These are phyloP conservation scores for Dermatophagoides farinae DNA, from an alignment of 1,140 invertebrate genomes.

Conservation along the genomic window DNA sequence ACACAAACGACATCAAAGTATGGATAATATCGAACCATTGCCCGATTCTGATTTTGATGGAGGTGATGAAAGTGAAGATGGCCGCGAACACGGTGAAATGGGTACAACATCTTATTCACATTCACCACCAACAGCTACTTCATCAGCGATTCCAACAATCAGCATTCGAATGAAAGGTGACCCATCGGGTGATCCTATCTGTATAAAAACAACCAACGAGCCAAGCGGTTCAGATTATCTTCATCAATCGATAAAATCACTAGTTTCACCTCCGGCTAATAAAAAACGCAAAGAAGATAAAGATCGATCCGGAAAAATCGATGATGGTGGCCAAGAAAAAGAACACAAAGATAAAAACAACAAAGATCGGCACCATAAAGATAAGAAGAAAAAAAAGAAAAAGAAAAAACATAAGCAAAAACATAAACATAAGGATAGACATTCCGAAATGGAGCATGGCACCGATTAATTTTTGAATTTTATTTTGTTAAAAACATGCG, in stretches of 20 bases:
- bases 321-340: constrained; percentile 7
- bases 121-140: background rate
- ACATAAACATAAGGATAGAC: constrained; percentile 19
- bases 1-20: background rate
- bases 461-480: no score
- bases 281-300: background rate
- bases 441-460: no score
- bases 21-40: background rate
- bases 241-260: background rate
- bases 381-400: constrained; percentile 32
- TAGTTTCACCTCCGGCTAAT: background rate
- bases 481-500: no score
- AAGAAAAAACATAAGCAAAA: constrained; percentile 28
- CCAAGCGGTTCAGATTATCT: background rate
- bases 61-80: background rate
- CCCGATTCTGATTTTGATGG: background rate
- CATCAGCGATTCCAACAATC: background rate
- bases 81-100: no score
- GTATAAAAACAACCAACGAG: background rate
- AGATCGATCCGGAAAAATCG: background rate
- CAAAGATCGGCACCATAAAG: constrained; percentile 33
- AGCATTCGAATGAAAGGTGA: background rate
- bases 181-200: background rate
- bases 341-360: constrained; percentile 18
- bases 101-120: background rate